Base-by-base conservation (phyloP, 1,140 invertebrate species). In the Listronotus oregonensis region DNA sequence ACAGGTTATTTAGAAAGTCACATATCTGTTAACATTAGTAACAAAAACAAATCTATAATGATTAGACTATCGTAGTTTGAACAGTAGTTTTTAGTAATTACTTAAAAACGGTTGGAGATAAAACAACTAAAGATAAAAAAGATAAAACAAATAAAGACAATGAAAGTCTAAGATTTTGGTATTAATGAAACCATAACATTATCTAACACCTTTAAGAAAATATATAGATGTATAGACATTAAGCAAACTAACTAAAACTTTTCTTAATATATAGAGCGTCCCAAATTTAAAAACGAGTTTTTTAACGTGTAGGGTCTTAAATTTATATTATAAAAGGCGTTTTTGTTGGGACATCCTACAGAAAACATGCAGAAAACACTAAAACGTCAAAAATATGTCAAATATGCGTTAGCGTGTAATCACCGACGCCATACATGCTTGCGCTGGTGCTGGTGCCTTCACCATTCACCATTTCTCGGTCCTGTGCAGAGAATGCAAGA, bases 371-470 rank as follows among this genome's bases (percentile, higher is more conserved):
- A 67, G 56, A 61, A 34, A 54, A 52, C 43, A 46, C 27, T 47
- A 58, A 21, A 55, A 50, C 39, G 32, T 52, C 34, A 54, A 56
- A 42, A 43, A 56, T 65, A 65, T 64, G 56, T 49, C 46, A 52
- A 42, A 39, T 46, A 64, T 44, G 52, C 61, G 55, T 12, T 56
- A 56, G 67, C 68, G 66, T 74, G 64, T 68, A 63, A 55, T 73
- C 68, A 63, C 57, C 67, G 71, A 67, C 73, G 68, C 70, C 68
- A 62, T 69, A 73, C 70, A 73, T 73, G 73, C 74, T 73, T 67
- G 69, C 70, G 60, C 67, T 71, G 71, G 76, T 77, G 74, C 72
- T 73, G 74, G 76, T 77, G 71, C 76, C 76, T 73, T 75, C 71
- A 77, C 59, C 65, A 70, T 65, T 67, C 65, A 70, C 68, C 67